Evolutionary conservation across 2,113 vertebrate species (phyloP), one percentile per base, ranked within the genome.

Genomic region (Pachypanchax playfairii): DNA sequence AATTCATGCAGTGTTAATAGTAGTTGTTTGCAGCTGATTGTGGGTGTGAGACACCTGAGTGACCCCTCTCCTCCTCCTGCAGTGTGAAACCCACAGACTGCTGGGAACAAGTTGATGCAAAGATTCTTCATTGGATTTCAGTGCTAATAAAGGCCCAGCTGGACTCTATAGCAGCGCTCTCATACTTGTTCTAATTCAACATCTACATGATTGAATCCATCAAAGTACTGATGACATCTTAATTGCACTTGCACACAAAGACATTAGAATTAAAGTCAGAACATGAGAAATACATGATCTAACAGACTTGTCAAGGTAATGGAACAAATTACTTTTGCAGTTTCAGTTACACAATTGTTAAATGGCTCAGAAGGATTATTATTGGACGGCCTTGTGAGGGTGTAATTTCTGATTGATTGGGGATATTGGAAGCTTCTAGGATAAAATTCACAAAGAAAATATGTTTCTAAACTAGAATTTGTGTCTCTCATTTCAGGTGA

Each of bases 241-340:
- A 68, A 73, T 75, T 70, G 33, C 33, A 24, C 48, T 29, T 26
- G 29, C 55, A 28, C 54, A 65, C 59, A 62, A 20, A 50, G 58
- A 60, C 39, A 31, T 57, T 50, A 65, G 51, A 79, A 60, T 65
- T 59, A 74, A 51, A 77, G 31, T 66, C 15, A 2, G 42, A 14
- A 36, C 56, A n/a, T 48, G 33, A 33, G 25, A 46, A 54, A 59
- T 1, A 35, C 51, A 39, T 54, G 39, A 70, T 76, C 42, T 73
- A 65, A 64, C 39, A 26, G 17, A 47, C n/a, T 65, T 59, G 74
- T 76, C 77, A 75, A 54, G 65, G 47, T 66, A 79, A 61, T 76
- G 63, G 53, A 64, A 54, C 52, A 51, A 72, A 77, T 63, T 42
- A 17, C 10, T 39, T 58, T 36, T 68, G 63, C 22, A 47, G 36